Percentiles rank a stretch among this genome's conserved stretches.
These are phyloP conservation scores for Drosophila mimetica DNA, from an alignment of 2,888 invertebrate genomes.

Conservation along the genomic window DNA sequence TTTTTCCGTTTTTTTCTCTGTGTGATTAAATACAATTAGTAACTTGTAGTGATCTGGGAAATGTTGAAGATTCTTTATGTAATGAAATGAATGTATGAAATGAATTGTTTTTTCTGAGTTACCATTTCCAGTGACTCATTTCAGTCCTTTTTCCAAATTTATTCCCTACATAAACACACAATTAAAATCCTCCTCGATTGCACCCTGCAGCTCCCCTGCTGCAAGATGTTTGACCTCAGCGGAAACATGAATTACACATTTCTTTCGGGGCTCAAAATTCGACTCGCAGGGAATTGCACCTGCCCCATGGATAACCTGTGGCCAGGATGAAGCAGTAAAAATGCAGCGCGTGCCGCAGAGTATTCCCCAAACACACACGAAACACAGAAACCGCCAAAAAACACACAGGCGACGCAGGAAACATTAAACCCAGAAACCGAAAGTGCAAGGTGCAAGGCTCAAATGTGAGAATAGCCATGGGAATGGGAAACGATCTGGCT, in stretches of 20 bases:
- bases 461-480: slow-evolving; percentile 39
- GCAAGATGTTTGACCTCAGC: slow-evolving; percentile 41
- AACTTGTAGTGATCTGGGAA: neutral
- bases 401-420: slow-evolving; percentile 23
- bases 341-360: slow-evolving; percentile 71
- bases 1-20: no score
- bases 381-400: slow-evolving; percentile 66
- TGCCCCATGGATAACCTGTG: slow-evolving; percentile 53
- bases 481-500: slow-evolving; percentile 22
- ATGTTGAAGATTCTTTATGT: no score
- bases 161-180: slow-evolving; percentile 25
- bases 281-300: slow-evolving; percentile 60
- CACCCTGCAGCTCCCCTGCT: slow-evolving; percentile 13
- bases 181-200: slow-evolving; percentile 24
- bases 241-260: slow-evolving; percentile 74
- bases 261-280: slow-evolving; percentile 52
- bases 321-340: slow-evolving; percentile 76
- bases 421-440: slow-evolving; percentile 38
- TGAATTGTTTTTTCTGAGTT: no score
- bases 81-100: no score
- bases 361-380: slow-evolving; percentile 15
- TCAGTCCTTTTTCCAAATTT: neutral
- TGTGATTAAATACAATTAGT: no score
- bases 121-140: neutral
- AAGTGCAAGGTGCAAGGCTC: slow-evolving; percentile 65